Evolutionary conservation across 1,140 invertebrate genomes (phyloP).

Genomic region (Ceratina calcarata): DNA sequence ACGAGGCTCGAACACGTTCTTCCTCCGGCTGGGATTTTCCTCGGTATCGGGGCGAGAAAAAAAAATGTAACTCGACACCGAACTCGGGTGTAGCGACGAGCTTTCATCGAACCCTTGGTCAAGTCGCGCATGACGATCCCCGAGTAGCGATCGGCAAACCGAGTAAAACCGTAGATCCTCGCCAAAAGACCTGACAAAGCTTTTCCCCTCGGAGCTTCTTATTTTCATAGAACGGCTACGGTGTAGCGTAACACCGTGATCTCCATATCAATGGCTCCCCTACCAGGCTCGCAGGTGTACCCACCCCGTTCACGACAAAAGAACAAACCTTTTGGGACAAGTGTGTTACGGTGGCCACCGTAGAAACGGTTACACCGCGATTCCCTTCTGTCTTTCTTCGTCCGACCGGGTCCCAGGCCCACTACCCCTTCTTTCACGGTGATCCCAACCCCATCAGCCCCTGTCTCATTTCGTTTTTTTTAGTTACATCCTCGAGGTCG

Average conservation of each 20-base stretch:
- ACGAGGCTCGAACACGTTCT: background rate
- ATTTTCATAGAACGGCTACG: slow-evolving; percentile 70
- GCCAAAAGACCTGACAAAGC: slow-evolving; percentile 53
- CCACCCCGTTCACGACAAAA: slow-evolving; percentile 71
- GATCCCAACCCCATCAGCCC: background rate
- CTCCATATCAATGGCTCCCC: slow-evolving; percentile 77
- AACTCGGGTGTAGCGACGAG: background rate
- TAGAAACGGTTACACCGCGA: slow-evolving; percentile 78
- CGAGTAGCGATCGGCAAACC: slow-evolving; percentile 16
- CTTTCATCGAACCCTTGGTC: slow-evolving; percentile 23
- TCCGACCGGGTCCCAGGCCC: slow-evolving; percentile 32
- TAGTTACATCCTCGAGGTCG: slow-evolving; percentile 29
- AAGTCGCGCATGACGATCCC: slow-evolving; percentile 42
- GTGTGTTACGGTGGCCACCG: slow-evolving; percentile 71
- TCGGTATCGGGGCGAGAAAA: background rate
- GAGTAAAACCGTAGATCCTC: slow-evolving; percentile 10
- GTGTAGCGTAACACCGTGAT: slow-evolving; percentile 77
- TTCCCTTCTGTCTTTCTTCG: slow-evolving; percentile 64
- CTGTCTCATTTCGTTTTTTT: slow-evolving; percentile 16
- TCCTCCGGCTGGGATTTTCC: background rate
- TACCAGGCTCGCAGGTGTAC: slow-evolving; percentile 77
- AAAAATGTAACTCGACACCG: background rate
- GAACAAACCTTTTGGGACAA: slow-evolving; percentile 72
- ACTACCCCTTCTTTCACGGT: background rate
- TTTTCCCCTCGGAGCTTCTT: slow-evolving; percentile 57